Base-by-base conservation (phyloP, 2,113 vertebrate species). In the Tamias sibiricus region DNA sequence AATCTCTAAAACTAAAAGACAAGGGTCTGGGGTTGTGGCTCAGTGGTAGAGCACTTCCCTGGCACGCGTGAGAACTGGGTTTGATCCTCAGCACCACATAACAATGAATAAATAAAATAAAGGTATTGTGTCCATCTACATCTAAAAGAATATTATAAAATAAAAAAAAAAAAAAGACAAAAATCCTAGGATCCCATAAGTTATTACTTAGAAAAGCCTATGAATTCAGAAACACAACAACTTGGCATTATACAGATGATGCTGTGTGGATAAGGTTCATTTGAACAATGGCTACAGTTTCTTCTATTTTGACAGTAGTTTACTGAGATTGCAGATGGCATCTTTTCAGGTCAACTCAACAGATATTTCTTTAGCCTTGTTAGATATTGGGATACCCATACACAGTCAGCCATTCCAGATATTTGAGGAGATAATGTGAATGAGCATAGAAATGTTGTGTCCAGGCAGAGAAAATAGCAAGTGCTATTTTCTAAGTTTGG, bases 311-410 rank as follows among this genome's bases (percentile, higher is more conserved):
- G 19, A 91, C 7, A 28, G 47, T 40, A 57, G 13, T 35, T 64
- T 90, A 90, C 84, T 28, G 75, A 92, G 64, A 92, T 66, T 62
- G 30, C 64, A 12, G 52, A 74, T 20, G 24, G 66, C 14, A 49
- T 93, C 49, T 83, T 93, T 79, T 84, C 75, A 76, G 59, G 57
- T 87, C 66, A 83, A 42, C 24, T 90, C 80, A 87, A 84, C 76
- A 79, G 83, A 84, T 37, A 72, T 69, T 88, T 89, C 52, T 87
- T 92, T 79, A 95, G 42, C 37, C 76, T 80, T 84, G 4, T 87
- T 87, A 97, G 32, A 54, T 49, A 54, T 4, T 26, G 35, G 24
- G n/a, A 16, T 37, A 22, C 13, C 13, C 30, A 71, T 4, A 44
- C 13, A 47, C 64, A 90, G 75, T 57, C 71, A 91, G 44, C 5